These are phyloP conservation scores for Bruchidius siliquastri DNA, from an alignment of 2,888 invertebrate genomes.

Conservation along the genomic window DNA sequence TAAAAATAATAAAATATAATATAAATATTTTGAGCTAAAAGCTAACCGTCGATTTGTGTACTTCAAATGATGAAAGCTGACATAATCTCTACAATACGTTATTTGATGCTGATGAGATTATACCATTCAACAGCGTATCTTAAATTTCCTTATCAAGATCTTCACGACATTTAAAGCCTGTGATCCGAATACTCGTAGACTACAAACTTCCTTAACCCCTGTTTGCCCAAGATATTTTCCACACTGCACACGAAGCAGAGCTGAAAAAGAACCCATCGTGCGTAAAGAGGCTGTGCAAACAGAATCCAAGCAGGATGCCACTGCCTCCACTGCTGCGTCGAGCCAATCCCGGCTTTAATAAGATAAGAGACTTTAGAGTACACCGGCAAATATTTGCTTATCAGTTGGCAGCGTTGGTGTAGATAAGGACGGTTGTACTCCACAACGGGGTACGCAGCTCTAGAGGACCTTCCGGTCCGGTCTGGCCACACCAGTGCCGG, in stretches of 20 bases:
- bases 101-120: no score
- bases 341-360: slow-evolving; percentile 25
- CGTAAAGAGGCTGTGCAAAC: not conserved
- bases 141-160: no score
- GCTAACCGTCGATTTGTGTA: no score
- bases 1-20: no score
- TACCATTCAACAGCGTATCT: no score
- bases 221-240: not conserved
- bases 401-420: slow-evolving; percentile 4
- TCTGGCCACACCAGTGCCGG: not conserved
- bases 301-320: not conserved
- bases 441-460: not conserved
- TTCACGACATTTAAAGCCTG: not conserved
- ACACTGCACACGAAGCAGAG: not conserved
- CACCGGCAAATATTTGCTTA: slow-evolving; percentile 26
- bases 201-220: not conserved
- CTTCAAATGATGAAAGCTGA: no score
- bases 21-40: no score
- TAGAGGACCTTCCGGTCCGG: not conserved
- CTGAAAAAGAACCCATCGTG: not conserved
- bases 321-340: not conserved
- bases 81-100: no score
- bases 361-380: slow-evolving; percentile 37
- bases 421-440: slow-evolving; percentile 6
- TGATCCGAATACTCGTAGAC: not conserved